These are phyloP conservation scores for Equus quagga DNA, from an alignment of 2,113 vertebrate genomes.

Conservation along the genomic window DNA sequence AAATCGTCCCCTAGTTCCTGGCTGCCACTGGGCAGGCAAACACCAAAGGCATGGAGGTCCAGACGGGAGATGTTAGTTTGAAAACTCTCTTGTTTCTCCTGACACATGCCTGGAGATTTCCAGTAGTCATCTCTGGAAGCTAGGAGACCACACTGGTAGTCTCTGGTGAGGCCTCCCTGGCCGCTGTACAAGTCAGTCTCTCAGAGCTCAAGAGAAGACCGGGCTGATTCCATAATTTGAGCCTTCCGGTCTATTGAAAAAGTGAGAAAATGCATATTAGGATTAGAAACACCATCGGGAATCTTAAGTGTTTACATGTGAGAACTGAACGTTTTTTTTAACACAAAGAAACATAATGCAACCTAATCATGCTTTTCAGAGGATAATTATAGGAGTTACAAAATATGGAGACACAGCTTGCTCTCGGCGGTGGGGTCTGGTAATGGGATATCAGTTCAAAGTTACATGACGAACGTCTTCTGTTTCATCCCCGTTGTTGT, in stretches of 20 bases:
- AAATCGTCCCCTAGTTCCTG: not conserved
- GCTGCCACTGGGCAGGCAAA: not conserved
- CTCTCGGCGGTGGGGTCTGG: not conserved
- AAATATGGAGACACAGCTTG: not conserved
- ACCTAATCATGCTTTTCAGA: not conserved
- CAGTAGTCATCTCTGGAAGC: not conserved
- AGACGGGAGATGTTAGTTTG: not conserved
- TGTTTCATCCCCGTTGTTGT: not conserved
- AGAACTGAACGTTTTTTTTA: not conserved
- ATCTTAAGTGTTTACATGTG: constrained; percentile 29
- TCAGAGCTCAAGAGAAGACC: not conserved
- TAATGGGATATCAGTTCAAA: not conserved
- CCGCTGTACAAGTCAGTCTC: not conserved
- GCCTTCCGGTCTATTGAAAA: not conserved
- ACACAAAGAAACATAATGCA: not conserved
- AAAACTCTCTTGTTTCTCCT: not conserved
- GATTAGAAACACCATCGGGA: constrained; percentile 27
- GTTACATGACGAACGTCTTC: not conserved
- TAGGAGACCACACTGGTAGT: not conserved
- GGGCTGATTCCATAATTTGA: not conserved
- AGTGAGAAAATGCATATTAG: not conserved
- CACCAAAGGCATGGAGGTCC: not conserved
- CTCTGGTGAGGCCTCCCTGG: not conserved
- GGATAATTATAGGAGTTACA: not conserved
- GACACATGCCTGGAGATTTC: not conserved